Evolutionary conservation across 2,113 vertebrate genomes (phyloP).

Genomic region (Corvus cornix): DNA sequence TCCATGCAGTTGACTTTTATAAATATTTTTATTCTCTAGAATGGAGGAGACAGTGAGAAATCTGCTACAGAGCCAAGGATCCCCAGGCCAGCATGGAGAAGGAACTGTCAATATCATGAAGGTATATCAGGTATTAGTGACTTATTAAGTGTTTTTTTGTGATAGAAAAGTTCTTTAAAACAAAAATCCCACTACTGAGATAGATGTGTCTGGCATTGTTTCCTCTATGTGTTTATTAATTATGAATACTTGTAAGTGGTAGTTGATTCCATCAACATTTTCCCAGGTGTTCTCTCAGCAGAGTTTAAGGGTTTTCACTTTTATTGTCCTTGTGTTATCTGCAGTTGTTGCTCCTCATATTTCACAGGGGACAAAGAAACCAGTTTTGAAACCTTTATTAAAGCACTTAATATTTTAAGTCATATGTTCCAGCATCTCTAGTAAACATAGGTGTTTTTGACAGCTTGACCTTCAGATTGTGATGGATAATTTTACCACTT

Average conservation of each 20-base stretch:
- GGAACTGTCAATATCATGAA: constrained; percentile 84
- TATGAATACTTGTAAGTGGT: not conserved
- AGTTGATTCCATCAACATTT: not conserved
- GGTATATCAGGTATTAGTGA: constrained; percentile 81
- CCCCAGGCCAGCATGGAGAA: constrained; percentile 80
- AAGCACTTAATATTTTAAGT: not conserved
- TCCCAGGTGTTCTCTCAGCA: not conserved
- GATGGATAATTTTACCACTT: not conserved
- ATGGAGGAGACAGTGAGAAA: constrained; percentile 93
- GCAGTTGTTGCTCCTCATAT: not conserved
- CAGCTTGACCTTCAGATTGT: not conserved
- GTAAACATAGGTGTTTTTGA: not conserved
- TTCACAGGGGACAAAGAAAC: not conserved
- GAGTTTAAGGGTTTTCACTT: not conserved
- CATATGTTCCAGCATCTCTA: not conserved
- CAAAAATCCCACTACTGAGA: not conserved
- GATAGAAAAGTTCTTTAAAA: not conserved
- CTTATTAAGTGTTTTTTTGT: not conserved
- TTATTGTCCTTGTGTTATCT: not conserved
- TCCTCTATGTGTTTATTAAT: not conserved
- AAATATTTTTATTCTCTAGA: constrained; percentile 73
- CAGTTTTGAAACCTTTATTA: not conserved
- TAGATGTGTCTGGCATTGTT: not conserved
- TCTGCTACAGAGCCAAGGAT: constrained; percentile 84
- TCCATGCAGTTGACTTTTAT: not conserved